Evolutionary conservation across 1,140 invertebrate species (phyloP).

Genomic region (Heterodera carotae): DNA sequence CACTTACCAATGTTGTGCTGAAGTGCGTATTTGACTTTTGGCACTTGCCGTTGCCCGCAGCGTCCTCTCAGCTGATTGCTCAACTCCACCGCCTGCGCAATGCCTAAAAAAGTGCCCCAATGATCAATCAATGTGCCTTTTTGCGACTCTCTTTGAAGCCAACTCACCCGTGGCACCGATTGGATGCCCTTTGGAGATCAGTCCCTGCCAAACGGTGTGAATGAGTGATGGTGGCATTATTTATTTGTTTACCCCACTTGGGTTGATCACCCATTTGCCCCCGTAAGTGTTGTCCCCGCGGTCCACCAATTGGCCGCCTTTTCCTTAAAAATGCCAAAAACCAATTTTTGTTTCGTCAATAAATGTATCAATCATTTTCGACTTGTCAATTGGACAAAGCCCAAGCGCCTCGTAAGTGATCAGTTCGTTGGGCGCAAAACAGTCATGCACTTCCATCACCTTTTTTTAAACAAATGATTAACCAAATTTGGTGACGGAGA

Average conservation of each 20-base stretch:
- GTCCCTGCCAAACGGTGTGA: slow-evolving; percentile 69
- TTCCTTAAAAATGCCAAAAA: slow-evolving; percentile 59
- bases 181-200: slow-evolving; percentile 98
- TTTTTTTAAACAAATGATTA: too few relatives aligned
- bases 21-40: slow-evolving; percentile 78
- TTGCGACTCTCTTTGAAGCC: neutral
- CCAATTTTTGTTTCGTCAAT: neutral
- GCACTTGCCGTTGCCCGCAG: slow-evolving; percentile 87
- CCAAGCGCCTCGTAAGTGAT: slow-evolving; percentile 96
- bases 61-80: slow-evolving; percentile 85
- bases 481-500: too few relatives aligned
- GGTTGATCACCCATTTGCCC: slow-evolving; percentile 93
- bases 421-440: slow-evolving; percentile 95
- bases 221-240: too few relatives aligned
- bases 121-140: neutral
- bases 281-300: slow-evolving; percentile 94
- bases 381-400: slow-evolving; percentile 80
- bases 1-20: slow-evolving; percentile 87
- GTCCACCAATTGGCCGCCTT: slow-evolving; percentile 89
- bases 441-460: slow-evolving; percentile 98
- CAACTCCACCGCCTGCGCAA: slow-evolving; percentile 92
- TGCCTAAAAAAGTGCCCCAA: slow-evolving; percentile 68
- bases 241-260: slow-evolving; percentile 74
- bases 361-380: too few relatives aligned
- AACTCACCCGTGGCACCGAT: slow-evolving; percentile 84